phyloP scores from a whole-genome alignment of 2,113 vertebrate genomes.

The Muntiacus reevesi region DNA sequence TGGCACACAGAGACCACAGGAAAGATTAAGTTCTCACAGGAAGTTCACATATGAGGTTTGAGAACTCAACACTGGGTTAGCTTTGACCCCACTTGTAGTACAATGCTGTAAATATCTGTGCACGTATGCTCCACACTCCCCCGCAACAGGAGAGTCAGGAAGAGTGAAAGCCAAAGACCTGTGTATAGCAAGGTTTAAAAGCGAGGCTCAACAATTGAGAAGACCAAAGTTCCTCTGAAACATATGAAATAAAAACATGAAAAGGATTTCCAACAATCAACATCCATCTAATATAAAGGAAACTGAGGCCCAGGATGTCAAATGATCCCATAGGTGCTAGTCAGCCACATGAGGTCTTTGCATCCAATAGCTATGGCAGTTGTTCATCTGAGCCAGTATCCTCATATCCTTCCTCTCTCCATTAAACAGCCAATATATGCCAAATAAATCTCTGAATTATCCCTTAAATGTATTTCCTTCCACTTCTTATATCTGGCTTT shows the following conservation, averaged over 20 bases:
- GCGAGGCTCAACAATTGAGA: not conserved
- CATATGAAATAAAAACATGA: not conserved
- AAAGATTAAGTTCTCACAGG: not conserved
- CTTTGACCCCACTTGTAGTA: not conserved
- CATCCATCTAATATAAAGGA: not conserved
- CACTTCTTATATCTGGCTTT: not conserved
- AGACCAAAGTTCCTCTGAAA: not conserved
- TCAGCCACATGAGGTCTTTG: rapidly evolving
- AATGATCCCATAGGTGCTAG: not conserved
- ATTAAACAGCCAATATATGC: not conserved
- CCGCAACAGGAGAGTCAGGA: not conserved
- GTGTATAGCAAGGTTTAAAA: not conserved
- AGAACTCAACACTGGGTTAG: not conserved
- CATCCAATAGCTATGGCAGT: not conserved
- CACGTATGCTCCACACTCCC: rapidly evolving
- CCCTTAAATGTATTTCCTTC: not conserved
- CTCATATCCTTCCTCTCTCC: not conserved
- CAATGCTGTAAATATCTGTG: not conserved
- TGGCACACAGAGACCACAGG: not conserved
- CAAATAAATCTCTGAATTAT: not conserved
- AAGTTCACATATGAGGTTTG: not conserved
- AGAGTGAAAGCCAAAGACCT: not conserved
- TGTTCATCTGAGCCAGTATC: too few relatives aligned
- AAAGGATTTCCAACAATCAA: not conserved
- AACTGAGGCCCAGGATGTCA: not conserved